These are phyloP conservation scores for Platanista minor DNA, from an alignment of 2,113 vertebrate genomes.

Conservation along the genomic window DNA sequence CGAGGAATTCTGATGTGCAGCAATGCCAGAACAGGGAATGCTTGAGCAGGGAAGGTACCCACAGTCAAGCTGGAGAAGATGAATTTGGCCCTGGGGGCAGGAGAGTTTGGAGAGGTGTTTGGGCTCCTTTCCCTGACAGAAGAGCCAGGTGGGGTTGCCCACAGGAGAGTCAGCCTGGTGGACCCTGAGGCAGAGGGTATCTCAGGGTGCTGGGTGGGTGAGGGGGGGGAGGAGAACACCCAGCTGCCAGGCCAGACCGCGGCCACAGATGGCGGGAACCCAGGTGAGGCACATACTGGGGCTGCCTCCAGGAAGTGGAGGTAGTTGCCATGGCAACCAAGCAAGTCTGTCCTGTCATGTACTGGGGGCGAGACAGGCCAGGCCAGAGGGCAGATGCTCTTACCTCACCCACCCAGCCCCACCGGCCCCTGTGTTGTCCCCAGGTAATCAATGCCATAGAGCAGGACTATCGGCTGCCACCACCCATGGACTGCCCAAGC, in stretches of 20 bases:
- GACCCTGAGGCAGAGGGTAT: background rate
- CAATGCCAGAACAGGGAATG: background rate
- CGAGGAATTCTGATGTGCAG: background rate
- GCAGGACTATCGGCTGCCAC: slow-evolving; percentile 94
- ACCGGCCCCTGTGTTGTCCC: background rate
- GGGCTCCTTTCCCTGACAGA: background rate
- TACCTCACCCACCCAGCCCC: background rate
- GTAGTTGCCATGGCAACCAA: background rate
- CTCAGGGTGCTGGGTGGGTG: background rate
- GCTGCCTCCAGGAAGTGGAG: background rate
- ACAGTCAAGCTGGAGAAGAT: background rate
- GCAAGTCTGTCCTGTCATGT: background rate
- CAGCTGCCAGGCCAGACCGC: background rate
- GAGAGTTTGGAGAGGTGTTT: background rate
- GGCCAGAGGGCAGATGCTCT: background rate
- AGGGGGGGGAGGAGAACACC: background rate
- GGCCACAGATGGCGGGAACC: background rate
- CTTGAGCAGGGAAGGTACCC: background rate
- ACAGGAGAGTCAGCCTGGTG: background rate
- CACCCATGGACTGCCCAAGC: slow-evolving; percentile 95
- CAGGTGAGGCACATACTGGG: background rate
- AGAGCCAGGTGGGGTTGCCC: too few species aligned
- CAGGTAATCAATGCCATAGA: slow-evolving; percentile 98
- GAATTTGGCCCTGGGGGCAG: background rate
- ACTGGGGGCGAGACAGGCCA: background rate